These are phyloP conservation scores for Pemphredon lugubris DNA, from an alignment of 2,888 invertebrate species.

Conservation along the genomic window DNA sequence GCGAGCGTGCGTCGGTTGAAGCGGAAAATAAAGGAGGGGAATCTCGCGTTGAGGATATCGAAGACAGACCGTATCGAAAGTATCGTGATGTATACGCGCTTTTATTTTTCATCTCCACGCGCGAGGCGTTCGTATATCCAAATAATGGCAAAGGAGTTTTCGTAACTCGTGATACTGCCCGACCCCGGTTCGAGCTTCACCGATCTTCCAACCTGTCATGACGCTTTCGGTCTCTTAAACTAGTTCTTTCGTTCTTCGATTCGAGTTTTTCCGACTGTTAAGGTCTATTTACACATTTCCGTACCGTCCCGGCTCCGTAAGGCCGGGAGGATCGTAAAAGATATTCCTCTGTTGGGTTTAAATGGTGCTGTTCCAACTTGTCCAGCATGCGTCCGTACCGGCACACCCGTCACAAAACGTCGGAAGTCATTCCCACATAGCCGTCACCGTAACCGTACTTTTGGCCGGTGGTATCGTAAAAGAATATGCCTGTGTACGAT, in stretches of 20 bases:
- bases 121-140: constrained; percentile 38
- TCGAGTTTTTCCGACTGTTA: constrained; percentile 32
- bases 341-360: too few relatives aligned
- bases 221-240: constrained; percentile 23
- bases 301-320: too few relatives aligned
- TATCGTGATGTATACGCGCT: constrained; percentile 8
- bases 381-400: too few relatives aligned
- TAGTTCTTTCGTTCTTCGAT: constrained; percentile 22
- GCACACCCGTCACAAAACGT: too few relatives aligned
- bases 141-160: constrained; percentile 48
- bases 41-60: neutral
- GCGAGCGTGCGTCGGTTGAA: neutral
- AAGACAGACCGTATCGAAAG: constrained; percentile 5
- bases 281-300: too few relatives aligned
- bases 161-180: constrained; percentile 27
- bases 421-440: too few relatives aligned
- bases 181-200: constrained; percentile 24
- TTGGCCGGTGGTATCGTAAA: too few relatives aligned
- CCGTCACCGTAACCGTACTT: too few relatives aligned
- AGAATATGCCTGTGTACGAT: too few relatives aligned
- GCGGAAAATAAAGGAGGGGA: neutral
- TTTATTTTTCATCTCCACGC: constrained; percentile 35
- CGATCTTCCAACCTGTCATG: constrained; percentile 36
- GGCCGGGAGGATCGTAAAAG: too few relatives aligned
- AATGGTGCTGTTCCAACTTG: too few relatives aligned